Base-by-base conservation (phyloP, 2,113 vertebrate genomes). In the Protomyctophum bolini region DNA sequence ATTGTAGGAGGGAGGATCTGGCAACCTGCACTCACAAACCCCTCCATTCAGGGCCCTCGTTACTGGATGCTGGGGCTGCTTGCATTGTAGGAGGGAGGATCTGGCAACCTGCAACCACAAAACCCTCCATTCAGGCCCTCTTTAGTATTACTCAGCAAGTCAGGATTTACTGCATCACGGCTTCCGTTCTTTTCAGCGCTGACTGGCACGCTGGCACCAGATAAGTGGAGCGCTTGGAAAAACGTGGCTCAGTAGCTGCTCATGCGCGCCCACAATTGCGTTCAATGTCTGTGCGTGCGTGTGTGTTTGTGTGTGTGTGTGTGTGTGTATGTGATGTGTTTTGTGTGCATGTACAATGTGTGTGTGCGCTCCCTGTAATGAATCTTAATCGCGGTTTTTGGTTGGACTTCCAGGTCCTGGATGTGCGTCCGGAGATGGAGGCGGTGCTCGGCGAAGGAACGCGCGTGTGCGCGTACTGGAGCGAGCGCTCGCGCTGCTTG, bases 401-500 rank as follows among this genome's bases (percentile, higher is more conserved):
- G 80, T 90, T 59, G 83, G 74, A 57, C 71, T 83, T 29, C 0
- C 90, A 99, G 97, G 96, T 98, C 58, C 92, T 98, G 0, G 95
- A 98, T 11, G 82, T 98, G 12, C 91, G 90, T 76, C 97, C 97
- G 0, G 95, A 95, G 79, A 94, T 94, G 0, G 95, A 96, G 52
- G 82, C 89, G 7, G 76, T 91, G 87, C 92, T 98, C 4, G 91
- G 86, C 0, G 94, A 96, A 0, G 96, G 95, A 58, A 97, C 96
- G 0, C 90, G 97, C 50, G 97, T 98, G 76, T 98, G 97, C 0
- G 96, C 97, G 71, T 97, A 97, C 81, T 98, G 97, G 97, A 98
- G 96, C 76, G 96, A 97, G 80, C 96, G 97, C 49, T 97, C 97
- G 0, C 95, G 96, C 10, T 98, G 97, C 83, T 91, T 98, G 4